Percentiles rank a stretch among this genome's conserved stretches.
These are phyloP conservation scores for Drosophila albomicans DNA, from an alignment of 1,140 invertebrate genomes.

Conservation along the genomic window DNA sequence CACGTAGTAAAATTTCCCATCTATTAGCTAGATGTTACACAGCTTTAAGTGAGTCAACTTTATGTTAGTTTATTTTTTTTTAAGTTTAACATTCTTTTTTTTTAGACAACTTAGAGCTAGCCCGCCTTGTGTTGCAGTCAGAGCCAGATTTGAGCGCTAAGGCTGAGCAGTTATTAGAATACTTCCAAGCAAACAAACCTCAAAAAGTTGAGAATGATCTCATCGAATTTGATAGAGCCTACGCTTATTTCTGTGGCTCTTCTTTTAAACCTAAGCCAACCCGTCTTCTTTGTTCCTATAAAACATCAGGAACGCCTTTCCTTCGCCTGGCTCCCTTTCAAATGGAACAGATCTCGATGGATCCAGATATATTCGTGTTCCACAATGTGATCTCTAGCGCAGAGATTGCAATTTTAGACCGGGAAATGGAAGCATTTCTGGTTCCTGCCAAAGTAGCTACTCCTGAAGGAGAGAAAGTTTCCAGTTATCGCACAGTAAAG, in stretches of 20 bases:
- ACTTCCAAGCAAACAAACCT: background rate
- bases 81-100: background rate
- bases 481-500: slow-evolving; percentile 95
- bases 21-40: slow-evolving; percentile 17
- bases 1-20: slow-evolving; percentile 5
- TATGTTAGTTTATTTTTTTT: background rate
- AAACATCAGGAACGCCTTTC: slow-evolving; percentile 89
- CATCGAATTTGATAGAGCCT: background rate
- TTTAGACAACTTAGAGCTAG: background rate
- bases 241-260: slow-evolving; percentile 81
- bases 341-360: slow-evolving; percentile 93
- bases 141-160: background rate
- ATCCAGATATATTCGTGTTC: slow-evolving; percentile 94
- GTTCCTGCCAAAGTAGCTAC: background rate
- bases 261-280: slow-evolving; percentile 87
- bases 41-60: slow-evolving; percentile 19
- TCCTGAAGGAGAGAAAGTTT: too few relatives aligned
- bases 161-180: background rate
- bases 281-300: slow-evolving; percentile 92
- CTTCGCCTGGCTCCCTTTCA: slow-evolving; percentile 94
- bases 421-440: slow-evolving; percentile 32
- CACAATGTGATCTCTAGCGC: slow-evolving; percentile 94
- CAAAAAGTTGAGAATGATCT: background rate
- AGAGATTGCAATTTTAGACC: slow-evolving; percentile 95
- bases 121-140: background rate